Evolutionary conservation across 2,113 vertebrate species (phyloP), one percentile per base, ranked within the genome.

Genomic region (Malurus alboscapulatus): DNA sequence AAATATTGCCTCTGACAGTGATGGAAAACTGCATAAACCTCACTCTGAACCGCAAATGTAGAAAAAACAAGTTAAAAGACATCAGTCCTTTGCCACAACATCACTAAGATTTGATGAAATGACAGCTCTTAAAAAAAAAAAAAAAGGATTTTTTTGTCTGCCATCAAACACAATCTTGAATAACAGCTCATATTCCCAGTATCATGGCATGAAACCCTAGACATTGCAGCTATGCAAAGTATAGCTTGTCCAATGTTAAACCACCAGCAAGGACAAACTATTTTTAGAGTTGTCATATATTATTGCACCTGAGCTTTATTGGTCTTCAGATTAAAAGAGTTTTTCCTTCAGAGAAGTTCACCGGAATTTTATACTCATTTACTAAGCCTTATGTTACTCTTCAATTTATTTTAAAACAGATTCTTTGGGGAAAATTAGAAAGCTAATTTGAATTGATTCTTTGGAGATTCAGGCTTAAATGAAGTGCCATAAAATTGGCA

Each of bases 391-490:
- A 92, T 89, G 96, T 90, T 97, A 90, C 94, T 94, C 91, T 96
- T 97, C 96, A 96, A 97, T 98, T 97, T 97, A 97, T 97, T 97
- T 97, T 97, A 97, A 98, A 97, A 95, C 65, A 89, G 93, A 96
- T 95, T 97, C 98, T 97, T 96, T 93, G 94, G 96, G 97, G 96
- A 80, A 97, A 98, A 97, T 96, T 95, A 97, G 93, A 97, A 97
- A 97, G 95, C 97, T 98, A 98, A 98, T 98, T 98, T 98, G 96
- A 97, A 98, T 96, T 80, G 96, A 98, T 98, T 97, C 97, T 98
- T 97, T 95, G 96, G 97, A 98, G 97, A 98, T 92, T 98, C 86
- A 87, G 89, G 94, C 91, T 97, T 98, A 97, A 97, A 97, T 97
- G 94, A 97, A 97, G 93, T 96, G 95, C 96, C 96, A 90, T 93